Evolutionary conservation across 2,888 invertebrate genomes (phyloP).

Genomic region (Mesodorylaimus sp.): DNA sequence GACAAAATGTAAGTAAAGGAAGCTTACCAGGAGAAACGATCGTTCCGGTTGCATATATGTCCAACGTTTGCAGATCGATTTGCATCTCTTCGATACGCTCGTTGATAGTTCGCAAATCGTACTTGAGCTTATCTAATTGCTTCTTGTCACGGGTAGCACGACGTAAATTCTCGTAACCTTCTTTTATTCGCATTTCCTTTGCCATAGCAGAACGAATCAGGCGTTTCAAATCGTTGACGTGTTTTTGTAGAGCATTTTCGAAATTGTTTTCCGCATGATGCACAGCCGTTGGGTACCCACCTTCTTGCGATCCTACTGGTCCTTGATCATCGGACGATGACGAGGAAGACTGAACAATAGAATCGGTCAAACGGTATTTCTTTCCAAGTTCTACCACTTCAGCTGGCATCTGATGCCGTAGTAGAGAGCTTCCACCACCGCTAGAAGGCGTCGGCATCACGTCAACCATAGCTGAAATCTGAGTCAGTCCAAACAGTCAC

Average conservation of each 20-base stretch:
- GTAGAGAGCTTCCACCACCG: no score
- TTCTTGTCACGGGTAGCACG: slow-evolving; percentile 1
- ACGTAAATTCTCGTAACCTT: slow-evolving; percentile 3
- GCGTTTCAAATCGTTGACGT: slow-evolving; percentile 1
- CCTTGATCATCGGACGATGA: no score
- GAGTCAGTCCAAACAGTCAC: no score
- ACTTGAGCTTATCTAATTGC: not conserved
- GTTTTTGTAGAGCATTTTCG: not conserved
- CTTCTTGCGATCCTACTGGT: no score
- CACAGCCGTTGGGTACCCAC: no score
- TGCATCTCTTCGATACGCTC: slow-evolving; percentile 22
- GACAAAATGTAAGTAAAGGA: no score
- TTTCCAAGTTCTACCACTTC: not conserved
- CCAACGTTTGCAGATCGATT: slow-evolving; percentile 20
- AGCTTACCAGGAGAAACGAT: no score
- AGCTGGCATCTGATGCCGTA: no score
- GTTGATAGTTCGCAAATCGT: slow-evolving; percentile 15
- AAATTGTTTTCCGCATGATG: no score
- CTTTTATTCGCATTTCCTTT: slow-evolving; percentile 10
- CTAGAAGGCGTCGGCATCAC: no score
- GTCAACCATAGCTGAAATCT: no score
- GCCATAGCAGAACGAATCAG: not conserved
- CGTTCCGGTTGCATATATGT: slow-evolving; percentile 22
- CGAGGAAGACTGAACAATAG: no score
- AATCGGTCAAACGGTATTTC: not conserved